phyloP scores from a whole-genome alignment of 2,888 invertebrate species.

The Sminthurinus aureus region DNA sequence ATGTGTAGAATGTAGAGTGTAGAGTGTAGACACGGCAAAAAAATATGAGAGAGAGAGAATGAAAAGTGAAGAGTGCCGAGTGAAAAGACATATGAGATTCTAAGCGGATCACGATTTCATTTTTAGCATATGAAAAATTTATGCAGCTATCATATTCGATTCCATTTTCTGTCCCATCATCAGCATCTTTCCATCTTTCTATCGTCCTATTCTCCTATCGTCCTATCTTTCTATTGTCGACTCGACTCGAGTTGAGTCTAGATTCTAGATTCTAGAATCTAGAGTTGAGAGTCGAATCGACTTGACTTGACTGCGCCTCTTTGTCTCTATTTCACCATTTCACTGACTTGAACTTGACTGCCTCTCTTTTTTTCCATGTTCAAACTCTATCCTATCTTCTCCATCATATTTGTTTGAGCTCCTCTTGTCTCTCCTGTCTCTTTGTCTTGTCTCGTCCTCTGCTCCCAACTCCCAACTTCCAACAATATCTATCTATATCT shows the following conservation, averaged over 20 bases:
- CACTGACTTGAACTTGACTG: too few species aligned
- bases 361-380: too few species aligned
- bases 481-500: background rate
- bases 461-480: background rate
- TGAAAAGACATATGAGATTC: slow-evolving; percentile 31
- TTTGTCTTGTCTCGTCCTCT: background rate
- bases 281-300: too few species aligned
- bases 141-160: slow-evolving; percentile 49
- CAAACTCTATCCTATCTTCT: too few species aligned
- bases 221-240: slow-evolving; percentile 1
- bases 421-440: background rate
- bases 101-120: slow-evolving; percentile 47
- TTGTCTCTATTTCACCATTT: too few species aligned
- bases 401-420: too few species aligned
- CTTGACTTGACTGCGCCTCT: too few species aligned
- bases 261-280: background rate
- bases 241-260: background rate
- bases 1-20: background rate
- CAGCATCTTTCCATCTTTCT: slow-evolving; percentile 17
- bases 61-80: slow-evolving; percentile 3
- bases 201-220: background rate
- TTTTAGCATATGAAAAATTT: slow-evolving; percentile 48
- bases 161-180: slow-evolving; percentile 39
- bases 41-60: slow-evolving; percentile 5
- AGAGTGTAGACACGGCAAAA: background rate